These are phyloP conservation scores for Dolomedes plantarius DNA, from an alignment of 2,888 invertebrate species.

Conservation along the genomic window DNA sequence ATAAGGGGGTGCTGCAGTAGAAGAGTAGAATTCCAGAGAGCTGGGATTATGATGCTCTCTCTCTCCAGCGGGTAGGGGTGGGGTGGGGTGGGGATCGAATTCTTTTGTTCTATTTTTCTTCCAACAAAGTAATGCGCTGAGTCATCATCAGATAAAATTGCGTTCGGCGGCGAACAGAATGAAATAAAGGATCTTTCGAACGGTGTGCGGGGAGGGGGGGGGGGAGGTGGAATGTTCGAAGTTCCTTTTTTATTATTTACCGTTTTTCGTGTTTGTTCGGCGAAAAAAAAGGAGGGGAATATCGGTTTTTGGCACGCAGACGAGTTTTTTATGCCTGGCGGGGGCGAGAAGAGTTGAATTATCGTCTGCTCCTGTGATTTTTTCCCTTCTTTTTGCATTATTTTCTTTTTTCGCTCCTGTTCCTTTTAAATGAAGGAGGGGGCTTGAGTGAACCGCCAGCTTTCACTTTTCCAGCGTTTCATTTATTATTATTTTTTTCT, in stretches of 20 bases:
- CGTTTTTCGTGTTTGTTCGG: constrained; percentile 12
- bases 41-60: constrained; percentile 10
- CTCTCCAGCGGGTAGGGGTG: background rate
- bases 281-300: background rate
- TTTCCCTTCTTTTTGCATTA: background rate
- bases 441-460: background rate
- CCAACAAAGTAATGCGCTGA: constrained; percentile 57
- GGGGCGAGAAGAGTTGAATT: constrained; percentile 12
- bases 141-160: constrained; percentile 53
- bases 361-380: background rate
- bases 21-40: constrained; percentile 20
- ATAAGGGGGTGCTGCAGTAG: constrained; percentile 1
- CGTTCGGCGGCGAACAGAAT: constrained; percentile 33
- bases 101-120: constrained; percentile 65
- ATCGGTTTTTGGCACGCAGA: constrained; percentile 16
- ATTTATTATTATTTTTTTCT: too few species aligned
- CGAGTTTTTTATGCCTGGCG: background rate
- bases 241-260: constrained; percentile 4
- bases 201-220: background rate
- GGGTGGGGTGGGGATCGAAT: background rate
- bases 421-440: background rate
- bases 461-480: background rate
- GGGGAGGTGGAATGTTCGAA: too few species aligned
- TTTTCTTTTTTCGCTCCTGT: background rate
- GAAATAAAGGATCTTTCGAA: constrained; percentile 32